Base-by-base conservation (phyloP, 1,140 invertebrate species). In the Leptopilina clavipes region DNA sequence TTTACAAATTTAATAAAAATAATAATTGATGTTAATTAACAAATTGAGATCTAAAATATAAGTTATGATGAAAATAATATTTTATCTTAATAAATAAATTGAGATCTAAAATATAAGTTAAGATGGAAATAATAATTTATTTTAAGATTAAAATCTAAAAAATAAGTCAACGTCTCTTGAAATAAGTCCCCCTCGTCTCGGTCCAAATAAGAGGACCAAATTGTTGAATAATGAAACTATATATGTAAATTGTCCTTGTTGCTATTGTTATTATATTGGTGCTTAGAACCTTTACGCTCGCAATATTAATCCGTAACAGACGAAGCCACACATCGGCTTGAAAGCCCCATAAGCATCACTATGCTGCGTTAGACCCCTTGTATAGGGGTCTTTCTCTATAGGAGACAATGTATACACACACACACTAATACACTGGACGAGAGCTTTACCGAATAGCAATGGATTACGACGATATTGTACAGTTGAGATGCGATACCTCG, bases 301-400 rank as follows among this genome's bases (percentile, higher is more conserved):
- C 37, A 74, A 75, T 76, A 82, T 79, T 82, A 82, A 81, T 79
- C 71, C 59, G 59, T 31, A 31, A 10, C 25, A 65, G 59, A 43
- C 76, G 25, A 75, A 74, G 70, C 78, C 75, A 76, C 76, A 76
- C 76, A 79, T 76, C 74, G 71, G 70, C 52, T 70, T 76, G 72
- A 79, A 83, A 81, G 76, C 76, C 74, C 76, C 72, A 74, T 76
- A 73, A 79, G 76, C 79, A 73, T 22, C 77, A 76, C 79, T 79
- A 75, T 73, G 75, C 71, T 70, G 76, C 71, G 75, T 79, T 83
- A 76, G 79, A 70, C 79, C 70, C 44, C 18, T 54, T 72, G 71
- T n/a, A n/a, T n/a, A n/a, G n/a, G n/a, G n/a, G n/a, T n/a, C n/a
- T n/a, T n/a, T n/a, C n/a, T n/a, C n/a, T n/a, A n/a, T n/a, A n/a